Percentiles rank a stretch among this genome's conserved stretches.
Conservation (phyloP, 2,113 vertebrate species). For the Anser cygnoides region DNA sequence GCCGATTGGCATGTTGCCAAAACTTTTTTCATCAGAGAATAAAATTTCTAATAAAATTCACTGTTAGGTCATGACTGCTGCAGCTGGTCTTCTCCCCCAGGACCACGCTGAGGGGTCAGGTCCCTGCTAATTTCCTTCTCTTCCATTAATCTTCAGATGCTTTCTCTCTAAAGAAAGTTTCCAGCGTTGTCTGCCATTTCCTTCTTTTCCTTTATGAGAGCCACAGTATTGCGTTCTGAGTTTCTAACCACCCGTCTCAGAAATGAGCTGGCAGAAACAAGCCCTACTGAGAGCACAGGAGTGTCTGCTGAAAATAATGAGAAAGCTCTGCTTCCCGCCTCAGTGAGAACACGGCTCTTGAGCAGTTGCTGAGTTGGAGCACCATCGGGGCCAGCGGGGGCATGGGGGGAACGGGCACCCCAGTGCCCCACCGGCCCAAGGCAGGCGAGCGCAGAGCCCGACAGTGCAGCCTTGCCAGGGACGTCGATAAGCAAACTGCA, state of each 20-base stretch:
- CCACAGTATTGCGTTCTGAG: rapidly evolving
- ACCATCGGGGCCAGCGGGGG: too few species aligned
- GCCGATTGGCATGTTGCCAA: too few species aligned
- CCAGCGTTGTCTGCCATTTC: neutral
- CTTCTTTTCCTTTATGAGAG: neutral
- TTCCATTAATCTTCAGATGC: neutral
- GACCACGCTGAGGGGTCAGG: rapidly evolving
- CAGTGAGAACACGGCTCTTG: neutral
- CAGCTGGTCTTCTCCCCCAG: neutral
- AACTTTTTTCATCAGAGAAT: neutral
- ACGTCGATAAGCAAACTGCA: neutral
- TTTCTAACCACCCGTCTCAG: neutral
- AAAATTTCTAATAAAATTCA: neutral
- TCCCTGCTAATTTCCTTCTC: neutral
- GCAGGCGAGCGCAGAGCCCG: neutral
- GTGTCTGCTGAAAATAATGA: neutral
- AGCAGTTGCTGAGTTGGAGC: too few species aligned
- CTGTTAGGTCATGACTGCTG: rapidly evolving
- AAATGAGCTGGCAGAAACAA: neutral
- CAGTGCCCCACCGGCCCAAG: too few species aligned
- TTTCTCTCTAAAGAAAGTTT: neutral
- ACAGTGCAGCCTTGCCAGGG: neutral
- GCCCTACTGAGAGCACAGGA: neutral
- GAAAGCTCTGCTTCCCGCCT: neutral
- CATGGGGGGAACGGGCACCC: too few species aligned